These are phyloP conservation scores for Psittacula derbiana DNA, from an alignment of 2,797 vertebrate genomes.

Conservation along the genomic window DNA sequence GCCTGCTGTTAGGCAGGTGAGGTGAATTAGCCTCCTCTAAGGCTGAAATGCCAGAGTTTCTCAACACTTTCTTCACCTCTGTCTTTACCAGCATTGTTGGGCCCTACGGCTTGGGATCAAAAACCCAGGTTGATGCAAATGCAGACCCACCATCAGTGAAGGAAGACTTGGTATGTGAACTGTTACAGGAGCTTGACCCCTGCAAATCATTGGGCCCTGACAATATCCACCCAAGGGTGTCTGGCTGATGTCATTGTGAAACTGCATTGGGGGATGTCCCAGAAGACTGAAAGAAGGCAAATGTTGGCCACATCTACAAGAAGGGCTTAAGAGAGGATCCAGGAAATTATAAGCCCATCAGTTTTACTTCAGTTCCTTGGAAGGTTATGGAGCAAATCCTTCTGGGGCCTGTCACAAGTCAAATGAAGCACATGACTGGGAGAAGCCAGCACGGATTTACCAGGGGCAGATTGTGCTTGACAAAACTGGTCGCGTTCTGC, in stretches of 20 bases:
- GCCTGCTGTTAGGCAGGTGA: neutral
- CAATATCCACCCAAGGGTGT: neutral
- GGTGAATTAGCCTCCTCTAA: neutral
- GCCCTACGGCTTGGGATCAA: neutral
- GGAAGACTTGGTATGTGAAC: neutral
- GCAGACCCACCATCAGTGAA: neutral
- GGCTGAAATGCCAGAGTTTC: neutral
- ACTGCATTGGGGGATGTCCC: too few relatives aligned
- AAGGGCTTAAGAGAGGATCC: neutral
- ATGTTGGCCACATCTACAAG: neutral
- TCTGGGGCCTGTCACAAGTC: neutral
- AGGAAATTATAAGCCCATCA: neutral
- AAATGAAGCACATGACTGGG: neutral
- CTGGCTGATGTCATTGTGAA: neutral
- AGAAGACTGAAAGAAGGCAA: neutral
- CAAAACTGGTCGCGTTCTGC: neutral
- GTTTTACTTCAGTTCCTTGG: neutral
- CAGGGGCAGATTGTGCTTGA: neutral
- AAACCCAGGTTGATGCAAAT: neutral
- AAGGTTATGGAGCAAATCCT: neutral
- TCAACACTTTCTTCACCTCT: neutral
- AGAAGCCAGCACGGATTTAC: too few relatives aligned
- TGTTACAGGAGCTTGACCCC: neutral
- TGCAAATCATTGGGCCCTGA: neutral
- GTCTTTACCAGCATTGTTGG: neutral